These are phyloP conservation scores for Propithecus perrieri DNA, from an alignment of 2,797 vertebrate genomes.

Conservation along the genomic window DNA sequence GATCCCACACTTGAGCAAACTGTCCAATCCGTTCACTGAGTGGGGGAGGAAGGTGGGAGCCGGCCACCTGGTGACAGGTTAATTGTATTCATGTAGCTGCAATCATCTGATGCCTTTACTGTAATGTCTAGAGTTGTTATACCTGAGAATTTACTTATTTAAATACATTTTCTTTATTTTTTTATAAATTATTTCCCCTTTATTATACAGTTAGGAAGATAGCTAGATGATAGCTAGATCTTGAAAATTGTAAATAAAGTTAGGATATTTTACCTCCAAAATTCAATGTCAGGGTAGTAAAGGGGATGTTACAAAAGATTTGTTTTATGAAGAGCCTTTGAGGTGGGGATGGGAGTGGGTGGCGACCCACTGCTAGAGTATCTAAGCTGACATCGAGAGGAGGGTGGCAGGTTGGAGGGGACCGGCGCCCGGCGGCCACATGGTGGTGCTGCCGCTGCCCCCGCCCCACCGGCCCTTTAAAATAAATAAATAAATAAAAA, in stretches of 20 bases:
- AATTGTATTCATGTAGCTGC: not conserved
- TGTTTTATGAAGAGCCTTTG: not conserved
- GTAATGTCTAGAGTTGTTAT: not conserved
- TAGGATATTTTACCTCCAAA: not conserved
- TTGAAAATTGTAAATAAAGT: not conserved
- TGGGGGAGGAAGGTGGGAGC: not conserved
- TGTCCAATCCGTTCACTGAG: not conserved
- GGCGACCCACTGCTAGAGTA: not conserved
- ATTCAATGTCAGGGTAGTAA: not conserved
- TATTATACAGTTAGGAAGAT: not conserved
- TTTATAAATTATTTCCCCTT: not conserved
- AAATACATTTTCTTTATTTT: not conserved
- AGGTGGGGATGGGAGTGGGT: not conserved
- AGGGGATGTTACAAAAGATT: not conserved
- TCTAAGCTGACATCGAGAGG: not conserved
- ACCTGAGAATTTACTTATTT: not conserved
- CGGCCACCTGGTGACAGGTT: not conserved
- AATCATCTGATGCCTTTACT: not conserved
- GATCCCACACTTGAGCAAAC: not conserved
- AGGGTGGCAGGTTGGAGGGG: too few relatives aligned
- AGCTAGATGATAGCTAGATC: not conserved
- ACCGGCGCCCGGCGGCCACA: too few relatives aligned
- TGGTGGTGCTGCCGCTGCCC: too few relatives aligned
- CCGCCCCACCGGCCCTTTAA: too few relatives aligned
- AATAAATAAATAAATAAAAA: too few relatives aligned